Evolutionary conservation across 2,797 vertebrate species (phyloP).

Genomic region (Alouatta caraya): DNA sequence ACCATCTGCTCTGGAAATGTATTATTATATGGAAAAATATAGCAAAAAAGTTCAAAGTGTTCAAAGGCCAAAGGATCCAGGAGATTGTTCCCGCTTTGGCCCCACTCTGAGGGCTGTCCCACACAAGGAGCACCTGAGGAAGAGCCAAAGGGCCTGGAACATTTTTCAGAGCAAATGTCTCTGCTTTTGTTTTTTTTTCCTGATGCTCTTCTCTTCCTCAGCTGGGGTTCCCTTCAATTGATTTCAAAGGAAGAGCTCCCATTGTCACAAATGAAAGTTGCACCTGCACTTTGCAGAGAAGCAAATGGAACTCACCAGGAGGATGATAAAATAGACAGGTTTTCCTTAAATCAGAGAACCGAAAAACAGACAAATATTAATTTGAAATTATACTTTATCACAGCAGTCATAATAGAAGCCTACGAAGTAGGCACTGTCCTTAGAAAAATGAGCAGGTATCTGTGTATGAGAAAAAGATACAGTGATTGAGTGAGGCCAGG

Average conservation of each 20-base stretch:
- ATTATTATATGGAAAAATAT: background rate
- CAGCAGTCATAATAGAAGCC: background rate
- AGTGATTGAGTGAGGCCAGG: background rate
- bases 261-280: constrained; percentile 18
- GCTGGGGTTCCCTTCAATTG: constrained; percentile 37
- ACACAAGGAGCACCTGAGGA: background rate
- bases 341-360: constrained; percentile 25
- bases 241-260: constrained; percentile 46
- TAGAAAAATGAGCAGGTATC: background rate
- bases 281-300: background rate
- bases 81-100: background rate
- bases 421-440: background rate
- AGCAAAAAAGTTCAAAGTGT: background rate
- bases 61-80: background rate
- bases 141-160: background rate
- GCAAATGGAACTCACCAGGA: constrained; percentile 56
- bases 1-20: background rate
- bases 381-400: constrained; percentile 28
- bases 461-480: background rate
- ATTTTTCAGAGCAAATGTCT: background rate
- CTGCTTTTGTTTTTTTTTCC: background rate
- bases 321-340: background rate
- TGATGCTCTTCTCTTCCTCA: background rate
- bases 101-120: background rate
- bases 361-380: background rate